phyloP scores from a whole-genome alignment of 2,888 invertebrate genomes.

The Lamellibrachia columna region DNA sequence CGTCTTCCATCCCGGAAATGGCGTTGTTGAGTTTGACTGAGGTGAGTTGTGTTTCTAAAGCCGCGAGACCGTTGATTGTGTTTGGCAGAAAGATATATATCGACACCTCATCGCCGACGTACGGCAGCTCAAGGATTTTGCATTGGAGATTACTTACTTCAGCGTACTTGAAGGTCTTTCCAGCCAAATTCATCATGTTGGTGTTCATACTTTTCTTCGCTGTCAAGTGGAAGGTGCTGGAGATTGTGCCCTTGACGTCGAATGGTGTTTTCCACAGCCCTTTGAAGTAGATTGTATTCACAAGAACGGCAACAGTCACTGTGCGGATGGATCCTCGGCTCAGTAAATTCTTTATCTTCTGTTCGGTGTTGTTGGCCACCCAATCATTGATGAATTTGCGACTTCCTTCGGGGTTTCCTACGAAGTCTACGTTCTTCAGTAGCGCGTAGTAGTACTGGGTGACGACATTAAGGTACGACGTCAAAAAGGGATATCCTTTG shows the following conservation, averaged over 20 bases:
- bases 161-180: constrained; percentile 72
- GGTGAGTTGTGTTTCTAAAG: constrained; percentile 28
- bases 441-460: neutral
- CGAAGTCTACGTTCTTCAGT: constrained; percentile 39
- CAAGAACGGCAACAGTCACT: constrained; percentile 61
- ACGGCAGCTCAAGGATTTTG: constrained; percentile 80
- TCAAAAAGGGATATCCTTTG: neutral
- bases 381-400: constrained; percentile 78
- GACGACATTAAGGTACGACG: neutral
- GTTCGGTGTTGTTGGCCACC: constrained; percentile 82
- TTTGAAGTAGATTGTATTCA: constrained; percentile 69
- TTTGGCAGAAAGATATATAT: constrained; percentile 58
- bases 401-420: constrained; percentile 58
- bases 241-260: constrained; percentile 26
- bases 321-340: constrained; percentile 65
- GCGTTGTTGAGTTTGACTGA: constrained; percentile 7
- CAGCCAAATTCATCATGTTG: constrained; percentile 75
- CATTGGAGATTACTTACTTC: constrained; percentile 73
- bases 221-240: neutral
- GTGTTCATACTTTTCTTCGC: neutral
- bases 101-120: constrained; percentile 63
- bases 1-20: neutral
- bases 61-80: constrained; percentile 45
- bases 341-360: constrained; percentile 83
- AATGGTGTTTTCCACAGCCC: constrained; percentile 70